Conservation (phyloP, 2,113 vertebrate genomes). For the Epinephelus cyanopodus region DNA sequence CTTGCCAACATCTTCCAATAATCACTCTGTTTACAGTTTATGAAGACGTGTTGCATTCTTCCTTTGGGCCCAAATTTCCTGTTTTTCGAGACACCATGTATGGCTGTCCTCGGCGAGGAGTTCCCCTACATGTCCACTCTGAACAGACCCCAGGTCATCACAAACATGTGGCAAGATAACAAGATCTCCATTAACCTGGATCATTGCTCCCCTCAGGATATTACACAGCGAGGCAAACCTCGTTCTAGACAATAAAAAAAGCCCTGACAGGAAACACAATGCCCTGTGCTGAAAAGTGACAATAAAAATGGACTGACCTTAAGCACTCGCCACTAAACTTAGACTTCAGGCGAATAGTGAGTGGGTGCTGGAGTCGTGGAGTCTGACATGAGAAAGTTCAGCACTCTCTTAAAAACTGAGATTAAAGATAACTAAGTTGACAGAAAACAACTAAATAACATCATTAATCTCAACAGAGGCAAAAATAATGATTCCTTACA, state of each 20-base stretch:
- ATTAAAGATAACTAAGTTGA: constrained; percentile 21
- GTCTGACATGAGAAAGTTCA: constrained; percentile 60
- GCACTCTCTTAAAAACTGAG: constrained; percentile 31
- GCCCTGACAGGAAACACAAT: constrained; percentile 59
- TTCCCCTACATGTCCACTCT: constrained; percentile 49
- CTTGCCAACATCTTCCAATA: constrained; percentile 28
- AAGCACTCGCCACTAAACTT: constrained; percentile 47
- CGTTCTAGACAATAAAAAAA: constrained; percentile 60
- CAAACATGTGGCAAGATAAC: constrained; percentile 66
- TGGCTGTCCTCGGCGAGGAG: constrained; percentile 20
- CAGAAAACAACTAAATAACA: constrained; percentile 26
- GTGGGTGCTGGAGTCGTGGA: constrained; percentile 33
- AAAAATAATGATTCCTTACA: constrained; percentile 38
- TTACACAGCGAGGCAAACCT: constrained; percentile 28
- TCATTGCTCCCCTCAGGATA: constrained; percentile 46
- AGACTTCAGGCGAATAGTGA: constrained; percentile 21
- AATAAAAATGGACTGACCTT: constrained; percentile 68
- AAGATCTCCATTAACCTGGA: constrained; percentile 64
- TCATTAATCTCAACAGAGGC: constrained; percentile 31
- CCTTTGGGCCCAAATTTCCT: constrained; percentile 47
- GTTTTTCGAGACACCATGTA: constrained; percentile 35
- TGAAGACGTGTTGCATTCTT: constrained; percentile 46
- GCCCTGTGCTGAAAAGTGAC: constrained; percentile 47
- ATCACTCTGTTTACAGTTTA: constrained; percentile 47
- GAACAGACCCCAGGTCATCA: constrained; percentile 46